Base-by-base conservation (phyloP, 1,140 invertebrate genomes). In the Drosophila pallidifrons region DNA sequence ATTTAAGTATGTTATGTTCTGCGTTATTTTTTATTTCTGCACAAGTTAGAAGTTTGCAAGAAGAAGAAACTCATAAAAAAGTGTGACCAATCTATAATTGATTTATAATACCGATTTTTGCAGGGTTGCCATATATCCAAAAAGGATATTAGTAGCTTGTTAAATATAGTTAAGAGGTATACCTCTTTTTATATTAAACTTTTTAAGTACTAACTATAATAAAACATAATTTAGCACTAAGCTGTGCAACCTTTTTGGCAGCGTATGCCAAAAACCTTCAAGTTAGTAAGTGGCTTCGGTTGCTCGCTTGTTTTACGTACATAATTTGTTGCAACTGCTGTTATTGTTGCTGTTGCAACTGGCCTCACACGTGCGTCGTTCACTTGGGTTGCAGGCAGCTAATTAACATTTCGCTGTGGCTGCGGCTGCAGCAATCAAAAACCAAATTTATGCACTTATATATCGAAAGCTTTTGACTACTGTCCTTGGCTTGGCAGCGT, bases 381-480 rank as follows among this genome's bases (percentile, higher is more conserved):
- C 41, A 66, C 55, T 69, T 25, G 20, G 8, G 68, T 47, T 64
- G 77, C 65, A 78, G 61, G 77, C 65, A 78, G 61, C 83, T 88
- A 88, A 82, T 87, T 87, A 82, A 88, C 83, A 82, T 87, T 88
- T 75, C 72, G 70, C 64, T 71, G 54, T 74, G 68, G 46, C 51
- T 64, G 61, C 65, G 7, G 32, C 32, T 1, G 32, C 32, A 0
- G 80, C 76, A 82, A 77, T 77, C 70, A 80, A 75, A 74, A 82
- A 74, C 70, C 55, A 86, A 86, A 64, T 81, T 78, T 75, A 86
- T 81, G 78, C 77, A 80, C 38, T 72, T 52, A 68, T 52, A 68
- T 60, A 74, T 74, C 51, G 71, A 60, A 45, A 65, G 77, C 81
- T 70, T 81, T 70, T 28, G 58, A 20, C 49, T 54, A 61, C 71